Conservation (phyloP, 1,140 invertebrate species). For the Xylocopa sonorina region DNA sequence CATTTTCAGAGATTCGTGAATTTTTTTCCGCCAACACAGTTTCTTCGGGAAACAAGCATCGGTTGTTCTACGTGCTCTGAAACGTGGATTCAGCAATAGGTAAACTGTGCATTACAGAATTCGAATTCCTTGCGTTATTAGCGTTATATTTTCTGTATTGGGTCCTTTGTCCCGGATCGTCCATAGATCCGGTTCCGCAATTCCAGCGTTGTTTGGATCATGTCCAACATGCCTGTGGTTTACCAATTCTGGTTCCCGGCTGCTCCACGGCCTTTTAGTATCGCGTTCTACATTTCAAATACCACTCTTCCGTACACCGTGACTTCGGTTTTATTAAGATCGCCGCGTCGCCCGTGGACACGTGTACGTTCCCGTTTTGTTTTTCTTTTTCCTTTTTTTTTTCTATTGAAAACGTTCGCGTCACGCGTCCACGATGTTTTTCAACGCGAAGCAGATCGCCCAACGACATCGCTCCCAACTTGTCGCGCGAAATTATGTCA, state of each 20-base stretch:
- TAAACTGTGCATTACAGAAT: background rate
- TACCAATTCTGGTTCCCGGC: background rate
- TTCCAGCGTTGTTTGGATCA: conserved; percentile 6
- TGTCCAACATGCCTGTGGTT: conserved; percentile 1
- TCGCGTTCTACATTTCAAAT: background rate
- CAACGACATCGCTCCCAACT: background rate
- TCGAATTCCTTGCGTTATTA: background rate
- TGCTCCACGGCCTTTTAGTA: background rate
- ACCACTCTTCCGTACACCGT: background rate
- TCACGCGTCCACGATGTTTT: background rate
- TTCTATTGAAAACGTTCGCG: background rate
- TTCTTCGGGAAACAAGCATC: no score
- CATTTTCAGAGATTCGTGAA: no score
- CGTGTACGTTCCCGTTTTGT: no score
- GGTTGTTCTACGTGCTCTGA: no score
- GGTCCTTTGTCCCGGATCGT: background rate
- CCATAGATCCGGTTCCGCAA: background rate
- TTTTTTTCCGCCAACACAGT: no score
- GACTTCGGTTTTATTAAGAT: background rate
- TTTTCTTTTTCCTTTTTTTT: background rate
- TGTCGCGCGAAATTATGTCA: conserved; percentile 18
- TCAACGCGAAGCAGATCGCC: background rate
- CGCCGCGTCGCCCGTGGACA: background rate
- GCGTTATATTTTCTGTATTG: background rate
- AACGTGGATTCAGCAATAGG: no score